These are phyloP conservation scores for Caenorhabditis imperialis DNA, from an alignment of 2,888 invertebrate species.

Conservation along the genomic window DNA sequence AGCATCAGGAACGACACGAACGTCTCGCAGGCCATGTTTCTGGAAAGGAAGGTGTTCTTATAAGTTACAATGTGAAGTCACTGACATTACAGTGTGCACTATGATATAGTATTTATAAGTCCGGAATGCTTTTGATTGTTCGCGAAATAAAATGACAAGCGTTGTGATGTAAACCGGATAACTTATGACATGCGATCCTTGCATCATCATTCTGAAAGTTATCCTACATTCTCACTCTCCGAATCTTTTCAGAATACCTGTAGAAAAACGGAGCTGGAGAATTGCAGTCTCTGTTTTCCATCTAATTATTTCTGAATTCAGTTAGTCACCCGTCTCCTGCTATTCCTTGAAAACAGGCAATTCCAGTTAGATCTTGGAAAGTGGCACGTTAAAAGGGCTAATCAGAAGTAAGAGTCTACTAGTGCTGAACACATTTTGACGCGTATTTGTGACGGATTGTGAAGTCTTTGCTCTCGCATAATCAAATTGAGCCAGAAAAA, in stretches of 20 bases:
- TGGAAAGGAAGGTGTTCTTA: not conserved
- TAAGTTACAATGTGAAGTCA: not conserved
- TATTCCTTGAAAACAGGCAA: no score
- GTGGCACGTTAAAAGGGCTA: no score
- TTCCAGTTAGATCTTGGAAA: no score
- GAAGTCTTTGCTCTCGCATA: no score
- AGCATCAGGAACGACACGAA: slow-evolving; percentile 7
- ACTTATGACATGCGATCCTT: not conserved
- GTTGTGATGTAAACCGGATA: slow-evolving; percentile 4
- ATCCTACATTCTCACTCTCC: not conserved
- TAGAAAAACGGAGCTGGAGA: not conserved
- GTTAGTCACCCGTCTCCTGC: no score
- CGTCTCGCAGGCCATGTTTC: slow-evolving; percentile 8
- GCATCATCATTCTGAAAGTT: not conserved
- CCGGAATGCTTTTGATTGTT: not conserved
- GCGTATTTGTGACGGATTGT: no score
- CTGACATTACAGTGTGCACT: not conserved
- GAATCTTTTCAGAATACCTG: not conserved
- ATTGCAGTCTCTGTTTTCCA: not conserved
- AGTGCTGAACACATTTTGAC: no score
- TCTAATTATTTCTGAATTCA: no score
- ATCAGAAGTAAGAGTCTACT: no score
- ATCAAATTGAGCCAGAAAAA: no score
- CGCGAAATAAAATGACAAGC: not conserved
- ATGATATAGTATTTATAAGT: slow-evolving; percentile 6